These are phyloP conservation scores for Spicauda simplicius DNA, from an alignment of 2,888 invertebrate genomes.

Conservation along the genomic window DNA sequence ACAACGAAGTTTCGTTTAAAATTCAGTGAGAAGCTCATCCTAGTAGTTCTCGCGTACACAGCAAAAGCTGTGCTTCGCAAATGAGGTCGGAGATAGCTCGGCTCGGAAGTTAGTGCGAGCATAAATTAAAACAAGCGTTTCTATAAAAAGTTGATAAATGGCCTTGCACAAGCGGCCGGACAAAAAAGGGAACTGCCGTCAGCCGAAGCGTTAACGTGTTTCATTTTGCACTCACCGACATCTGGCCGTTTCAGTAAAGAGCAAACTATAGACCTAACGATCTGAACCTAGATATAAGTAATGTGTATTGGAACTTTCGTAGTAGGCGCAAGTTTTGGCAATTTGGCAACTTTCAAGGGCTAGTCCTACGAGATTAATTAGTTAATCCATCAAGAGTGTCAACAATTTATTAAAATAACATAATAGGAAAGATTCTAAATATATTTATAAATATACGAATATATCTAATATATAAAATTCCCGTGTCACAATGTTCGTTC, in stretches of 20 bases:
- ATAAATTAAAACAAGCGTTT: conserved; percentile 83
- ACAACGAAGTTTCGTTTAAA: conserved; percentile 54
- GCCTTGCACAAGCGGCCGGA: conserved; percentile 73
- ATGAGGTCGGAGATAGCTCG: conserved; percentile 78
- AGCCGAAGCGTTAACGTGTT: conserved; percentile 77
- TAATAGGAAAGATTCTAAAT: not conserved
- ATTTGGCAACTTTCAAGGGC: not conserved
- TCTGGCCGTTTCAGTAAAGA: conserved; percentile 70
- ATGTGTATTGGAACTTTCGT: conserved; percentile 27
- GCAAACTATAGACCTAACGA: conserved; percentile 42
- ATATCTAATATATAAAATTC: too few relatives aligned
- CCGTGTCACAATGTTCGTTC: too few relatives aligned
- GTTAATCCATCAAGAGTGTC: not conserved
- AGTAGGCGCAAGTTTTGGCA: conserved; percentile 8
- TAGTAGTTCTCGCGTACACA: conserved; percentile 57
- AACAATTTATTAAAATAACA: not conserved
- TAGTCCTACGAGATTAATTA: not conserved
- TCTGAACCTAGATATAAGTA: conserved; percentile 34
- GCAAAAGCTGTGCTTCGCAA: conserved; percentile 68
- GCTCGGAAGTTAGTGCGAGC: conserved; percentile 77
- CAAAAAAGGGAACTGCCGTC: conserved; percentile 78
- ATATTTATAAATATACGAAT: too few relatives aligned
- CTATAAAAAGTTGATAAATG: conserved; percentile 84
- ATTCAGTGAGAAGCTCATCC: conserved; percentile 55
- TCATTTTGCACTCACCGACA: conserved; percentile 78